Base-by-base conservation (phyloP, 2,888 invertebrate genomes). In the Folsomia manolachei region DNA sequence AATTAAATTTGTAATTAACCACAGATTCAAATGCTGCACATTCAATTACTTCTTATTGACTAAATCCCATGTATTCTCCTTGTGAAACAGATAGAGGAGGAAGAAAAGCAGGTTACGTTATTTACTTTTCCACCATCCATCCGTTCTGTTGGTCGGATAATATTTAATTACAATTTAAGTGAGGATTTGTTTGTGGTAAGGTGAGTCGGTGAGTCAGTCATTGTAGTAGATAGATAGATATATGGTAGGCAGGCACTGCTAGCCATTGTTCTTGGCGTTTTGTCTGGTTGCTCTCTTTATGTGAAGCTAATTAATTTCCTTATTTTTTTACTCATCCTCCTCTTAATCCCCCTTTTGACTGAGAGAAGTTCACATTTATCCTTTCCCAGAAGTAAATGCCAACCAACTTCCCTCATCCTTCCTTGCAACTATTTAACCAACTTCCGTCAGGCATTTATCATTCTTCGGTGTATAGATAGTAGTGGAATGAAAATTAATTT, bases 381-480 rank as follows among this genome's bases (percentile, higher is more conserved):
- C 39, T 9, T 63, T 63, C 63, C 63, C 63, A 63, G 63, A 63
- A 63, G 14, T 4, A 27, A 63, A 63, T 63, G n/a, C 63, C n/a
- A n/a, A n/a, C n/a, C n/a, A n/a, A n/a, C n/a, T n/a, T n/a, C n/a
- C n/a, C 21, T 21, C 56, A 51, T n/a, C 4, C n/a, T 21, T n/a
- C n/a, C n/a, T n/a, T n/a, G n/a, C n/a, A 56, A n/a, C n/a, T n/a
- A n/a, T 19, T 25, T 27, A 25, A 63, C n/a, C 63, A 74, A 74
- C 74, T 75, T 75, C 74, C 72, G 72, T 72, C 71, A 75, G 70
- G 68, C 74, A 75, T 75, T 75, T 72, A 75, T 75, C 74, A 75
- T 27, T 39, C 39, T 39, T 39, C 14, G 39, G 14, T 14, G 39
- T 14, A 39, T 14, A 39, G n/a, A n/a, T n/a, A n/a, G n/a, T n/a